A percentile compares a stretch with the other conserved stretches of the same genome.
phyloP scores from a whole-genome alignment of 2,797 vertebrate genomes.

The Ispidina lecontei region DNA sequence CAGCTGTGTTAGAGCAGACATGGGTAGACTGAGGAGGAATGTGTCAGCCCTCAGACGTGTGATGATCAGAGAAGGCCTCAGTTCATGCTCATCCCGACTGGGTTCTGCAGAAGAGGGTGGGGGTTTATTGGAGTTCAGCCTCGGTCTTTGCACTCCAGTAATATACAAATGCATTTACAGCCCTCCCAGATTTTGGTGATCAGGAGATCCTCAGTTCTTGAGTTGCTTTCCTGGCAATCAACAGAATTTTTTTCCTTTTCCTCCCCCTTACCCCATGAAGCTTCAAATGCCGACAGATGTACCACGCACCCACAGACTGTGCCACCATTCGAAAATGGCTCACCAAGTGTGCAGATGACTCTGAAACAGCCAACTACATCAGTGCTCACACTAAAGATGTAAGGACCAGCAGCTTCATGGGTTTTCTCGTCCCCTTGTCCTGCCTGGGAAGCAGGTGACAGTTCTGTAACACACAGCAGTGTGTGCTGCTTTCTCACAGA shows the following conservation, averaged over 20 bases:
- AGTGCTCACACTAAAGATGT: slow-evolving; percentile 99
- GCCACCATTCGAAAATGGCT: slow-evolving; percentile 98
- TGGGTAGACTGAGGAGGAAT: neutral
- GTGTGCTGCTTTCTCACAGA: neutral
- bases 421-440: neutral
- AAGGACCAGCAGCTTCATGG: slow-evolving; percentile 64
- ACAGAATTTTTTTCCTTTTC: neutral
- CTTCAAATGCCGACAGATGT: slow-evolving; percentile 99
- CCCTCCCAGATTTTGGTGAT: neutral
- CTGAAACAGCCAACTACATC: slow-evolving; percentile 99
- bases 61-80: neutral
- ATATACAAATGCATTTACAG: neutral
- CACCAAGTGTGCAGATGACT: slow-evolving; percentile 98
- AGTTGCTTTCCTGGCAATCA: neutral
- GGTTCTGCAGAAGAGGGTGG: neutral
- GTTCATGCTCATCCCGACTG: neutral
- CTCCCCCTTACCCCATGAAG: slow-evolving; percentile 66
- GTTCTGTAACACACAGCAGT: neutral
- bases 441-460: neutral
- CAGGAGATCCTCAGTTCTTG: neutral
- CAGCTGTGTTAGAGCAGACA: neutral
- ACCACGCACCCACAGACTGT: slow-evolving; percentile 98
- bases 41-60: rapidly evolving
- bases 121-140: neutral
- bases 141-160: neutral